These are phyloP conservation scores for Lagenorhynchus albirostris DNA, from an alignment of 2,113 vertebrate genomes.

Conservation along the genomic window DNA sequence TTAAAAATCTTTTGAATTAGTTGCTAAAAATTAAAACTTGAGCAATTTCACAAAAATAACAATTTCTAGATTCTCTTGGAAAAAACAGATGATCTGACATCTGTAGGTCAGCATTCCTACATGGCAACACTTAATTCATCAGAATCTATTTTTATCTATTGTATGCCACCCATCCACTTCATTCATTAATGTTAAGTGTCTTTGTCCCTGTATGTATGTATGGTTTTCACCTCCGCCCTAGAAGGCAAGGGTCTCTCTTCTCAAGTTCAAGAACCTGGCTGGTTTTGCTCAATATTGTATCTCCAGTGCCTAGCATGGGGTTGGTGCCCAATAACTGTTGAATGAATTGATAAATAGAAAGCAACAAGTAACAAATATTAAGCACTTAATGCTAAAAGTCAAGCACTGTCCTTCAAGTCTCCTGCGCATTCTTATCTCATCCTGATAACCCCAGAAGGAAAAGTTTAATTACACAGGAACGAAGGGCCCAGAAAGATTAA, in stretches of 20 bases:
- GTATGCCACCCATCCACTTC: not conserved
- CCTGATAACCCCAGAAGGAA: not conserved
- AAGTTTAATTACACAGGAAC: constrained; percentile 10
- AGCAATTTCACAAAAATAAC: not conserved
- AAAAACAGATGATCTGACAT: not conserved
- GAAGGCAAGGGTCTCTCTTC: not conserved
- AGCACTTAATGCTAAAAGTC: not conserved
- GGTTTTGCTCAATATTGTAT: not conserved
- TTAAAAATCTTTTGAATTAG: not conserved
- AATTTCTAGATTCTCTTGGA: not conserved
- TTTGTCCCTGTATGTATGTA: not conserved
- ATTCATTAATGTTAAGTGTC: not conserved
- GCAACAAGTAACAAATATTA: not conserved
- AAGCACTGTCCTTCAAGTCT: not conserved
- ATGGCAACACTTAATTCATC: not conserved
- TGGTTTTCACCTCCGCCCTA: not conserved
- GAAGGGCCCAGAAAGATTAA: not conserved
- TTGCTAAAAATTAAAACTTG: not conserved
- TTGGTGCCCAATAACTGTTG: not conserved
- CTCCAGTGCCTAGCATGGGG: not conserved
- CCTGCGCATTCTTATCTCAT: not conserved
- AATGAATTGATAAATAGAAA: not conserved
- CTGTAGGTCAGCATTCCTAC: not conserved
- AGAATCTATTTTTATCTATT: not conserved
- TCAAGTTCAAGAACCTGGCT: not conserved